Conservation (phyloP, 2,113 vertebrate species). For the Todiramphus saurophagus region DNA sequence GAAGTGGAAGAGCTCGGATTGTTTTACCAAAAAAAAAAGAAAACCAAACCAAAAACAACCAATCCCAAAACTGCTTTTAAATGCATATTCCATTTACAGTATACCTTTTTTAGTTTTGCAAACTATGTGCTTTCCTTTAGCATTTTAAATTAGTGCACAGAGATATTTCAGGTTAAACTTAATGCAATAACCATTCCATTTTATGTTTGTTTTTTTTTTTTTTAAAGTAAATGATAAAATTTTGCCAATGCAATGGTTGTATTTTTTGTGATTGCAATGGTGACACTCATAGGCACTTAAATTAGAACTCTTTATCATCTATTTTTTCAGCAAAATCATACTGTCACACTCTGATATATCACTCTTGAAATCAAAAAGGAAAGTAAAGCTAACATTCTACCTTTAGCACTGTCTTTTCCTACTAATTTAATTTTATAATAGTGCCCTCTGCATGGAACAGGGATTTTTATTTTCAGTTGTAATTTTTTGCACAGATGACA, state of each 20-base stretch:
- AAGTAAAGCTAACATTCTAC: not conserved
- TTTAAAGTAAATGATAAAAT: not conserved
- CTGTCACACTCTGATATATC: not conserved
- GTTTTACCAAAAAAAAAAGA: not conserved
- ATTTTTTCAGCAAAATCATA: not conserved
- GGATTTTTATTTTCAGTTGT: not conserved
- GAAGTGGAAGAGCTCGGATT: slow-evolving; percentile 3
- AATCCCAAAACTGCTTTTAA: not conserved
- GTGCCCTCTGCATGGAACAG: not conserved
- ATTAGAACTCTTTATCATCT: not conserved
- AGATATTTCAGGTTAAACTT: not conserved
- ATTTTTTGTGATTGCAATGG: not conserved
- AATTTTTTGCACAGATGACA: not conserved
- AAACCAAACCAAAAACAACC: not conserved
- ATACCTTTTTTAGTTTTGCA: not conserved
- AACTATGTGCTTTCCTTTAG: not conserved
- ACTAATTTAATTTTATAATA: not conserved
- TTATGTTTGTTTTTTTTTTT: not conserved
- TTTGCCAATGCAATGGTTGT: not conserved
- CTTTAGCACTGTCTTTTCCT: not conserved
- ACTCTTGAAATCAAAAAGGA: not conserved
- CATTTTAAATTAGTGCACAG: slow-evolving; percentile 7
- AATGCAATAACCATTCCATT: not conserved
- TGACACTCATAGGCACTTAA: not conserved
- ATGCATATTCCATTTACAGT: not conserved